Conservation (phyloP, 2,797 vertebrate genomes). For the Cossypha caffra region DNA sequence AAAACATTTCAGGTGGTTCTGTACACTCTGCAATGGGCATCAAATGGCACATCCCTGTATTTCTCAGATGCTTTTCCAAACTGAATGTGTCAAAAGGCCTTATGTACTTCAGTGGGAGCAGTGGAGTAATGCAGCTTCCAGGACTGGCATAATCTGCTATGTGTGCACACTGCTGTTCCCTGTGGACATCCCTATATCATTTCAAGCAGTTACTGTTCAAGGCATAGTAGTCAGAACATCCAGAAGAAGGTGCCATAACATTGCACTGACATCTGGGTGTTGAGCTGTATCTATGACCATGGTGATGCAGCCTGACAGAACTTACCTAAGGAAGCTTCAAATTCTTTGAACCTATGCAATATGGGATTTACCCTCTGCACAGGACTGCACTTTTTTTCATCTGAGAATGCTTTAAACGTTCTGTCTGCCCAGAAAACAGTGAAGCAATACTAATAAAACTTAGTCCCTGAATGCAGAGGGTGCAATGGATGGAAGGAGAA, state of each 20-base stretch:
- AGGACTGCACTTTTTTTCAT: background rate
- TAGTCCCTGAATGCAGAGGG: background rate
- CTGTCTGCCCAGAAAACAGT: background rate
- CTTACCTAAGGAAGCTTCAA: background rate
- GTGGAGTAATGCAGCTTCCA: background rate
- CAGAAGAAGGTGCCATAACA: background rate
- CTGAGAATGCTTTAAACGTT: background rate
- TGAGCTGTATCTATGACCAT: background rate
- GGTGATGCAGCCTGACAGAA: background rate
- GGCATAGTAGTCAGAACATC: background rate
- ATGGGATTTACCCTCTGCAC: background rate
- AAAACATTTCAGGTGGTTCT: background rate
- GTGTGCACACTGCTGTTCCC: background rate
- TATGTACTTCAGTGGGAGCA: background rate
- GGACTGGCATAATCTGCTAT: background rate
- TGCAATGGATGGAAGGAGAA: background rate
- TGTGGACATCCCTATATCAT: rapidly evolving
- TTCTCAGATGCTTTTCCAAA: background rate
- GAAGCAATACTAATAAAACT: background rate
- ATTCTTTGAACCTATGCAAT: background rate
- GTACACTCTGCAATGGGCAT: background rate
- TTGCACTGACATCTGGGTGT: background rate
- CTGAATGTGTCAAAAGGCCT: background rate
- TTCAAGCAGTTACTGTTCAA: background rate
- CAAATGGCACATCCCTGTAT: background rate